A percentile compares a stretch with the other conserved stretches of the same genome.
Evolutionary conservation across 2,797 vertebrate genomes (phyloP).

Genomic region (Lepilemur septentrionalis): DNA sequence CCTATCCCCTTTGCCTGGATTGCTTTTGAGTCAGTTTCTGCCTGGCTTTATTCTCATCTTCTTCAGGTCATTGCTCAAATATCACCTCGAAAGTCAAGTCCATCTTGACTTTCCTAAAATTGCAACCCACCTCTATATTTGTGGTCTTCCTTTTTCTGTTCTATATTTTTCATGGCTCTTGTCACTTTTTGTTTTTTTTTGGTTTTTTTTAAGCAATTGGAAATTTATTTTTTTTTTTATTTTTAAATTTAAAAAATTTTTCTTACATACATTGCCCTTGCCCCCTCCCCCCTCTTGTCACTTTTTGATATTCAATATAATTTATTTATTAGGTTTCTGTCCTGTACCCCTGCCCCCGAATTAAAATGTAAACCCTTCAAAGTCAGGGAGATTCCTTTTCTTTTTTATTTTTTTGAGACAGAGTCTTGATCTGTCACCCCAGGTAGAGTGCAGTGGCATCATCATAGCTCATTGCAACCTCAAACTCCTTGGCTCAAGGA

Average conservation of each 20-base stretch:
- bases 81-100: background rate
- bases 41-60: background rate
- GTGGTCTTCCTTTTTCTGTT: background rate
- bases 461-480: background rate
- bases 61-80: background rate
- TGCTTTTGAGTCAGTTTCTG: background rate
- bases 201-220: no score
- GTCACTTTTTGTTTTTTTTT: no score
- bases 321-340: background rate
- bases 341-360: background rate
- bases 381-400: background rate
- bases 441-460: background rate
- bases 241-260: no score
- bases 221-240: no score
- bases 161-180: background rate
- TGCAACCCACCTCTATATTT: background rate
- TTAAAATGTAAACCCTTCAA: constrained; percentile 47
- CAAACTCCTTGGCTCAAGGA: background rate
- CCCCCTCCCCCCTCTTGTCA: no score
- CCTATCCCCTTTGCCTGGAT: background rate
- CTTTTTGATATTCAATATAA: background rate
- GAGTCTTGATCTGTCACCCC: background rate
- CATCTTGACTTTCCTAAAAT: background rate
- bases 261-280: no score
- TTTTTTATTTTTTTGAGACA: background rate